Conservation (phyloP, 2,797 vertebrate species). For the Catostomus latipinnis region DNA sequence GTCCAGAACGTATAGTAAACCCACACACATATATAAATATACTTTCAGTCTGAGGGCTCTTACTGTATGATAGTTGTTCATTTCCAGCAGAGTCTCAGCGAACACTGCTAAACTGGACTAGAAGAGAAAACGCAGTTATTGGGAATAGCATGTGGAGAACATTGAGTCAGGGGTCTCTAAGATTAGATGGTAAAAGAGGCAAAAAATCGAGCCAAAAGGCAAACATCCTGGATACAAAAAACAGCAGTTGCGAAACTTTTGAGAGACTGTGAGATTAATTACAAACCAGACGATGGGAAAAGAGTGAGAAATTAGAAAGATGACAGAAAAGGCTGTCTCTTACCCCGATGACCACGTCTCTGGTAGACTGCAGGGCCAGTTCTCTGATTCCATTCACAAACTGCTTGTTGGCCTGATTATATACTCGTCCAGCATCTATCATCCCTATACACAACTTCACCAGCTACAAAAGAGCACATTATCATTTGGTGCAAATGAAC, state of each 20-base stretch:
- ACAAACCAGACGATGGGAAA: not conserved
- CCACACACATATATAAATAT: not conserved
- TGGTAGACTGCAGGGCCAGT: constrained; percentile 84
- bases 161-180: not conserved
- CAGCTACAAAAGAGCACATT: constrained; percentile 69
- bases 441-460: constrained; percentile 87
- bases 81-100: constrained; percentile 94
- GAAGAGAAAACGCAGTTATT: constrained; percentile 48
- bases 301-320: not conserved
- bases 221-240: too few species aligned
- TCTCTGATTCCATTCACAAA: constrained; percentile 87
- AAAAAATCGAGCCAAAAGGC: too few species aligned
- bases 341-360: constrained; percentile 83
- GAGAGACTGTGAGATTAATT: not conserved
- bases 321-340: constrained; percentile 44
- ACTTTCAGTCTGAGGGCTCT: constrained; percentile 47
- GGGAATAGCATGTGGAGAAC: not conserved
- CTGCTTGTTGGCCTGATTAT: constrained; percentile 85
- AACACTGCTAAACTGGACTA: constrained; percentile 93
- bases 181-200: not conserved
- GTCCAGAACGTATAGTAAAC: too few species aligned
- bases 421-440: constrained; percentile 87
- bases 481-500: not conserved
- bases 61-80: constrained; percentile 98
- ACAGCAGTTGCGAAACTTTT: too few species aligned